Base-by-base conservation (phyloP, 1,140 invertebrate genomes). In the Aricia agestis region DNA sequence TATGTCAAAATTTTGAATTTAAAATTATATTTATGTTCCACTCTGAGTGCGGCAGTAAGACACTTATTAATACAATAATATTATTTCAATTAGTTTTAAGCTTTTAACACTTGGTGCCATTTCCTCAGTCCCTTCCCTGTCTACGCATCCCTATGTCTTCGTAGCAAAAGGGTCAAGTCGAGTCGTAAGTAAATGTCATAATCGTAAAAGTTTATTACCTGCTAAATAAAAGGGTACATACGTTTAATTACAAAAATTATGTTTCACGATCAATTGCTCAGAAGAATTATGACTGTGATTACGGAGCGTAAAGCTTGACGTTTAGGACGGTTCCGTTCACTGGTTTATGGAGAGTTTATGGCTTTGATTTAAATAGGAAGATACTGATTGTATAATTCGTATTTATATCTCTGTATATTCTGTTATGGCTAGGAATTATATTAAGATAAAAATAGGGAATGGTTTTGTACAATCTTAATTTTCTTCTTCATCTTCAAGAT, bases 201-300 rank as follows among this genome's bases (percentile, higher is more conserved):
- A 36, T 87, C 85, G 77, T 90, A 90, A 89, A 90, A 88, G 76
- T 90, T 90, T 90, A 90, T 81, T 83, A 81, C 82, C 82, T 87
- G 83, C 85, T 78, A 89, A 88, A 90, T 89, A 89, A 89, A 90
- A 82, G 88, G 86, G 79, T 72, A 74, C n/a, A n/a, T 52, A 58
- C 6, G 32, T 58, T 61, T 59, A 32, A 69, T 63, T 69, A 41
- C 59, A 69, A 69, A 69, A 69, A 69, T 79, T 76, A 68, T 61
- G 67, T 69, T 72, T 70, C 58, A 17, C 32, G 61, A 73, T 59
- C 31, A 45, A 71, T 74, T 74, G 69, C 61, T 67, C 61, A 61
- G 65, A 71, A 67, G 45, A 19, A 41, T 41, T 69, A 61, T 42
- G 59, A n/a, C 13, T 7, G 19, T n/a, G 52, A 17, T 69, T 69